phyloP scores from a whole-genome alignment of 2,888 invertebrate genomes.

The Drosophila subsilvestris region DNA sequence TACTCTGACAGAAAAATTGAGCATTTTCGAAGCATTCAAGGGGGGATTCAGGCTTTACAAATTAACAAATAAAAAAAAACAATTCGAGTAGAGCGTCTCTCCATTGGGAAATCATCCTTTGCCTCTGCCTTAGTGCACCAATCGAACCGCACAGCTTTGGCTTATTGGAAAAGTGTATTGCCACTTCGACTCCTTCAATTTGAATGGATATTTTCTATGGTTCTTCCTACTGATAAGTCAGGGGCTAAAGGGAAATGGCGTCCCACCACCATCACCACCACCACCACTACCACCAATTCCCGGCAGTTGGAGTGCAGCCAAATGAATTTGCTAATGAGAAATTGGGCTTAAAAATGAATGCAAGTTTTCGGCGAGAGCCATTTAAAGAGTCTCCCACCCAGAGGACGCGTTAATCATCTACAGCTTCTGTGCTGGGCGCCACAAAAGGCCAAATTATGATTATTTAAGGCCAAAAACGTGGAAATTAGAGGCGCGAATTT shows the following conservation, averaged over 20 bases:
- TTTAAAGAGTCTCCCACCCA: slow-evolving; percentile 30
- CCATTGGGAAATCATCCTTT: neutral
- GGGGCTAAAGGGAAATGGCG: neutral
- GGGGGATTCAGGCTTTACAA: neutral
- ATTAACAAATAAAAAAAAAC: neutral
- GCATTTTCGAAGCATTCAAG: neutral
- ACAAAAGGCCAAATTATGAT: slow-evolving; percentile 70
- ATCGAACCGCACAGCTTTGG: neutral
- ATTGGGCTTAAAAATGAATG: slow-evolving; percentile 68
- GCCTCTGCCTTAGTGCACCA: too few relatives aligned
- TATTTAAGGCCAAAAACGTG: slow-evolving; percentile 56
- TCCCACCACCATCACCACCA: too few relatives aligned
- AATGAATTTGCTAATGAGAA: slow-evolving; percentile 77
- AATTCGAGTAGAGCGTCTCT: neutral
- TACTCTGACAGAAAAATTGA: slow-evolving; percentile 33
- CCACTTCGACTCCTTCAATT: neutral
- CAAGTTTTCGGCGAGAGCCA: slow-evolving; percentile 16
- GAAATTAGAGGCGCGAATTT: slow-evolving; percentile 55
- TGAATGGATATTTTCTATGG: neutral
- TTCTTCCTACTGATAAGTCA: neutral
- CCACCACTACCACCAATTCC: slow-evolving; percentile 16
- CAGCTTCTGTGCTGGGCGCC: slow-evolving; percentile 41
- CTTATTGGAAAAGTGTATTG: neutral
- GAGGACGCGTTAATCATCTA: slow-evolving; percentile 68
- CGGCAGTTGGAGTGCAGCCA: slow-evolving; percentile 68